These are phyloP conservation scores for Fulmarus glacialis DNA, from an alignment of 2,113 vertebrate genomes.

Conservation along the genomic window DNA sequence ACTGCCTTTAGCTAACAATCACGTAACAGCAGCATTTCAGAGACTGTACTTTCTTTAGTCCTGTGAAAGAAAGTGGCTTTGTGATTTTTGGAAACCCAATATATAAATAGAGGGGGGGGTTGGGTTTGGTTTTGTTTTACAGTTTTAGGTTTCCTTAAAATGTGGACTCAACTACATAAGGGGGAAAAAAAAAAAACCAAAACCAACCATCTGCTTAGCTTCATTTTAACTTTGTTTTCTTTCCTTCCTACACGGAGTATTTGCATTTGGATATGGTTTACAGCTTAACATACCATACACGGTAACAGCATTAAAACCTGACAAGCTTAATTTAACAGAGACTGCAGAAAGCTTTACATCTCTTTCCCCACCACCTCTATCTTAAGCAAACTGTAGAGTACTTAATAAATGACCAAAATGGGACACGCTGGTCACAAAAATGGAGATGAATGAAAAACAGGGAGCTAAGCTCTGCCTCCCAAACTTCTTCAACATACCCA, in stretches of 20 bases:
- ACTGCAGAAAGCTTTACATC: neutral
- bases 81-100: neutral
- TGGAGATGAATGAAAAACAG: neutral
- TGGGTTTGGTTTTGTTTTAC: neutral
- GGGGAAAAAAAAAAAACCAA: neutral
- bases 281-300: neutral
- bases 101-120: no score
- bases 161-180: neutral
- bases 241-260: neutral
- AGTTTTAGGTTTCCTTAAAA: neutral
- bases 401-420: neutral
- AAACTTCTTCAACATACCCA: neutral
- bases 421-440: neutral
- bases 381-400: neutral
- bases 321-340: neutral
- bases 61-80: neutral
- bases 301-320: neutral
- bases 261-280: neutral
- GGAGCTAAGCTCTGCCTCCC: neutral
- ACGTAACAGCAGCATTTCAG: neutral
- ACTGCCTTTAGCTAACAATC: neutral
- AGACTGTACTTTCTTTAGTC: fast-evolving
- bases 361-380: neutral
- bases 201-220: neutral
- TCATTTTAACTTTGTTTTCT: neutral